Percentiles rank a stretch among this genome's conserved stretches.
Evolutionary conservation across 2,797 vertebrate genomes (phyloP).

Genomic region (Artibeus lituratus): DNA sequence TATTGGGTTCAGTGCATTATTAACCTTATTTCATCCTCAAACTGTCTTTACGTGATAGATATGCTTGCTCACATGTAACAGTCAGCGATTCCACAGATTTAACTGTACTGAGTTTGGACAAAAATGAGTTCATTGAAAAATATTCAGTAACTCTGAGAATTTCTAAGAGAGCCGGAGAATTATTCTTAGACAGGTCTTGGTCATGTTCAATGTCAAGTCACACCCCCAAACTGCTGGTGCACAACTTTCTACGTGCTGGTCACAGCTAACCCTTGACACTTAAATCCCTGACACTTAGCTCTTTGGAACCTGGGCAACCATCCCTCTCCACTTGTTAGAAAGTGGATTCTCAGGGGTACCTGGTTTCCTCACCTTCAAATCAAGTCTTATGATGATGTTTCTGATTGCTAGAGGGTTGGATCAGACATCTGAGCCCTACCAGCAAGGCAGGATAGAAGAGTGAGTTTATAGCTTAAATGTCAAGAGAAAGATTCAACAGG

Average conservation of each 20-base stretch:
- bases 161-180: background rate
- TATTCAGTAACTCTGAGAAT: background rate
- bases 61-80: background rate
- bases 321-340: background rate
- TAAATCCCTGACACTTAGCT: background rate
- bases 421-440: background rate
- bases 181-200: background rate
- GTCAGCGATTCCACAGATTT: background rate
- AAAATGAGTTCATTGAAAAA: background rate
- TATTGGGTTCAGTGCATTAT: background rate
- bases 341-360: background rate
- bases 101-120: background rate
- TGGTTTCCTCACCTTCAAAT: background rate
- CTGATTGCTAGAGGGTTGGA: background rate
- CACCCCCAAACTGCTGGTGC: fast-evolving
- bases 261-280: too few species aligned
- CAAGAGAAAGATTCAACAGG: background rate
- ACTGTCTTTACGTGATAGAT: background rate
- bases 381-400: background rate
- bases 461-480: background rate
- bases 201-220: background rate
- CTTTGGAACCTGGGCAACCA: background rate
- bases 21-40: background rate
- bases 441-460: background rate
- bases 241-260: background rate